Base-by-base conservation (phyloP, 1,140 invertebrate species). In the Caenorhabditis remanei region DNA sequence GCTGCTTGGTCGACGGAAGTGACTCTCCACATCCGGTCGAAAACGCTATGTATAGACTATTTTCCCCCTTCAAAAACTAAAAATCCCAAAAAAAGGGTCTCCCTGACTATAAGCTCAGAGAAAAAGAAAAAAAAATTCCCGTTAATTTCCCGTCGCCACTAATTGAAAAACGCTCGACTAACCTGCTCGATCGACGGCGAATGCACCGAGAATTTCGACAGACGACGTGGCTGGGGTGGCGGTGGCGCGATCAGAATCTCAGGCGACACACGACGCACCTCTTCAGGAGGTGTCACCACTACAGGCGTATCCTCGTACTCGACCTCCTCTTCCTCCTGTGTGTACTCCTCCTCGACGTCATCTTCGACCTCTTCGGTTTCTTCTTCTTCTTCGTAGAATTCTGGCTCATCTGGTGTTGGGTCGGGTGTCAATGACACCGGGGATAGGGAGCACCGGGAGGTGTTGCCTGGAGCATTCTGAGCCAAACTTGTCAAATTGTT, bases 171-270 rank as follows among this genome's bases (percentile, higher is more conserved):
- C 32, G 1, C 32, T 32, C n/a, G n/a, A 79, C 71, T 50, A 79
- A 79, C 71, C 71, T 79, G 71, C 46, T 79, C 71, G 13, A 79
- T 79, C 2, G 71, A 79, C 46, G 71, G 71, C n/a, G 71, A 79
- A 53, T 79, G 71, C 46, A 79, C 71, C 6, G 71, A 79, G 46
- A 79, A 79, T n/a, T 79, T 79, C 8, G 71, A 79, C 46, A 79
- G 21, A 11, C 71, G 46, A 32, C 71, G 71, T 50, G 71, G 71
- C 46, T 79, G 71, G 32, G 32, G 32, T 13, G 43, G 71, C 21
- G 71, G 71, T 24, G 71, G 71, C 13, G 71, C 71, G 14, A 79
- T 79, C 13, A 79, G 71, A 53, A 79, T 79, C 21, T 79, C 71
- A 1, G 71, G 71, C 16, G 71, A 79, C 1, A 50, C 53, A 46